Evolutionary conservation across 2,888 invertebrate species (phyloP).

Genomic region (Tipula unca): DNA sequence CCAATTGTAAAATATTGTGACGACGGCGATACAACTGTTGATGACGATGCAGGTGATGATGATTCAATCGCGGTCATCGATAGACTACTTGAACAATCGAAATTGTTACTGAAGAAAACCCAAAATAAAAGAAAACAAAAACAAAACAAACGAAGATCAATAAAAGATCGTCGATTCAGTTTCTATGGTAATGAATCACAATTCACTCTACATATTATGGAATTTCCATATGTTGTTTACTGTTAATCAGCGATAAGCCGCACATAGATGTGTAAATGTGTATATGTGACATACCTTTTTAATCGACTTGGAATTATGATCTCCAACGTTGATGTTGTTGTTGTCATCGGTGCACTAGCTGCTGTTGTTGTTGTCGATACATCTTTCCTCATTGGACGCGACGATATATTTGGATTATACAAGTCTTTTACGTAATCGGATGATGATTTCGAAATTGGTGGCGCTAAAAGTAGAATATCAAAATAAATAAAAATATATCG

Average conservation of each 20-base stretch:
- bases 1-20: slow-evolving; percentile 1
- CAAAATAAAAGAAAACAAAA: background rate
- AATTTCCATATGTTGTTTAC: background rate
- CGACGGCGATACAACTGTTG: background rate
- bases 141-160: background rate
- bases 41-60: background rate
- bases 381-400: slow-evolving; percentile 30
- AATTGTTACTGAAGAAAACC: background rate
- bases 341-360: background rate
- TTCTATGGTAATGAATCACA: background rate
- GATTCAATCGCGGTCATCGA: slow-evolving; percentile 10
- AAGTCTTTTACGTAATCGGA: slow-evolving; percentile 39
- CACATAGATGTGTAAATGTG: background rate
- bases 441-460: slow-evolving; percentile 36
- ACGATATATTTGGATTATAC: slow-evolving; percentile 39
- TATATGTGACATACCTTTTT: background rate
- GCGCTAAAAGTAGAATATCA: slow-evolving; percentile 28
- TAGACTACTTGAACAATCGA: background rate
- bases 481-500: background rate
- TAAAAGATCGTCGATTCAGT: background rate
- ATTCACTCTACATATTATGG: background rate
- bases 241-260: background rate
- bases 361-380: slow-evolving; percentile 27
- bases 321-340: slow-evolving; percentile 1
- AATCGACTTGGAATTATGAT: slow-evolving; percentile 8